phyloP scores from a whole-genome alignment of 2,888 invertebrate genomes.

The Megalurothrips usitatus region DNA sequence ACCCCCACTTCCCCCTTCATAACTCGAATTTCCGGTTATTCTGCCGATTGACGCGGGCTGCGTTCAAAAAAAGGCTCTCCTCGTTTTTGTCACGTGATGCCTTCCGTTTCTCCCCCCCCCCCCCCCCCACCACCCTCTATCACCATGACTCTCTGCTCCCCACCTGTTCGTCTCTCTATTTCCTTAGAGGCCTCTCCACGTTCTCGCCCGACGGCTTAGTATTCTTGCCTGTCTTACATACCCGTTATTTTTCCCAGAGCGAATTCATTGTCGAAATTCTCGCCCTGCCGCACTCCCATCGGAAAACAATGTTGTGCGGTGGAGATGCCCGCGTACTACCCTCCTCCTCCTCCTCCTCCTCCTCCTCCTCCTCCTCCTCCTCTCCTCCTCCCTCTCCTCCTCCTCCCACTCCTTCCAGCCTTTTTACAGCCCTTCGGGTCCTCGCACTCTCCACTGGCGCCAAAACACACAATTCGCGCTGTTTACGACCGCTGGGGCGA shows the following conservation, averaged over 20 bases:
- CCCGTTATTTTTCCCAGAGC: no score
- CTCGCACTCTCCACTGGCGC: neutral
- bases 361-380: neutral
- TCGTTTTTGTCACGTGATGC: no score
- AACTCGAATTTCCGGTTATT: constrained; percentile 20
- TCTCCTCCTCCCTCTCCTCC: neutral
- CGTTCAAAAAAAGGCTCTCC: no score
- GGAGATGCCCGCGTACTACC: neutral
- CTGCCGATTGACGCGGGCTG: neutral
- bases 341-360: neutral
- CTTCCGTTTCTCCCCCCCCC: neutral
- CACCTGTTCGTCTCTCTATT: neutral
- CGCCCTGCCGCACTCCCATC: no score
- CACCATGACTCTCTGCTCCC: neutral
- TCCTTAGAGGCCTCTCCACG: no score
- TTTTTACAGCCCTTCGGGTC: neutral
- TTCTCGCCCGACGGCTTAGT: no score
- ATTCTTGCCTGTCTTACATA: no score
- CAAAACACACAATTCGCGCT: neutral
- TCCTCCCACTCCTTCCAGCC: neutral
- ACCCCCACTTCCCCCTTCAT: neutral
- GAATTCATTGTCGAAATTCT: no score
- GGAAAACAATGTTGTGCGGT: no score
- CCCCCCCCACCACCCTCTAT: neutral
- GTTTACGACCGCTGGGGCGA: neutral